Percentiles rank a stretch among this genome's conserved stretches.
These are phyloP conservation scores for Dyspetes luteomarginatus DNA, from an alignment of 2,888 invertebrate species.

Conservation along the genomic window DNA sequence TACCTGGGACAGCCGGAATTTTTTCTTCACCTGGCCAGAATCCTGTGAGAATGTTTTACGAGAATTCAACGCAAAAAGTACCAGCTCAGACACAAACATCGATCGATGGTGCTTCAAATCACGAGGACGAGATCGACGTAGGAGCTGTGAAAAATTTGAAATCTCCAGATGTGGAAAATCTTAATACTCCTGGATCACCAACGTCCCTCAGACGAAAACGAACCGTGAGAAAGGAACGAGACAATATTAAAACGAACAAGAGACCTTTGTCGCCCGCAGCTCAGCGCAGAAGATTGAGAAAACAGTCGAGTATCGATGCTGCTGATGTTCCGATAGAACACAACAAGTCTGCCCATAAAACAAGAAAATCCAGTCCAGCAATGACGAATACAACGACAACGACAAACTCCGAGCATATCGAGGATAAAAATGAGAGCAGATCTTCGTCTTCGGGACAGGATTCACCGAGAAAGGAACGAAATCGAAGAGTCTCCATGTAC, in stretches of 20 bases:
- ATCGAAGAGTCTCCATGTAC: slow-evolving; percentile 72
- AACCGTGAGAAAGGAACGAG: slow-evolving; percentile 61
- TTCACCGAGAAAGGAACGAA: slow-evolving; percentile 80
- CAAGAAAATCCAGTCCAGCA: slow-evolving; percentile 57
- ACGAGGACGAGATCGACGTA: slow-evolving; percentile 61
- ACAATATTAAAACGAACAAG: slow-evolving; percentile 48
- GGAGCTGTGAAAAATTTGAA: slow-evolving; percentile 42
- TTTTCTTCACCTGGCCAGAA: slow-evolving; percentile 61
- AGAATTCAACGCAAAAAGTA: slow-evolving; percentile 71
- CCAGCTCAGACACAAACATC: slow-evolving; percentile 78
- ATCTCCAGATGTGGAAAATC: slow-evolving; percentile 53
- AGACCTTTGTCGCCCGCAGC: slow-evolving; percentile 62
- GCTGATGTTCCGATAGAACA: slow-evolving; percentile 68
- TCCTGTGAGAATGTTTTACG: slow-evolving; percentile 68
- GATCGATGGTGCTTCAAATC: slow-evolving; percentile 71
- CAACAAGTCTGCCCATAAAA: slow-evolving; percentile 42
- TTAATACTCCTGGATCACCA: slow-evolving; percentile 46
- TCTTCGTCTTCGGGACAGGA: slow-evolving; percentile 83
- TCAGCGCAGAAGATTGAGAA: slow-evolving; percentile 73
- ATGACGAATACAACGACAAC: slow-evolving; percentile 59
- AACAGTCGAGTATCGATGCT: slow-evolving; percentile 71
- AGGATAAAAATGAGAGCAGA: slow-evolving; percentile 79
- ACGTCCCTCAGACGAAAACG: slow-evolving; percentile 54
- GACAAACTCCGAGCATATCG: slow-evolving; percentile 67
- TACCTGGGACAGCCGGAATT: slow-evolving; percentile 65